These are phyloP conservation scores for Drosophila guanche DNA, from an alignment of 1,140 invertebrate species.

Conservation along the genomic window DNA sequence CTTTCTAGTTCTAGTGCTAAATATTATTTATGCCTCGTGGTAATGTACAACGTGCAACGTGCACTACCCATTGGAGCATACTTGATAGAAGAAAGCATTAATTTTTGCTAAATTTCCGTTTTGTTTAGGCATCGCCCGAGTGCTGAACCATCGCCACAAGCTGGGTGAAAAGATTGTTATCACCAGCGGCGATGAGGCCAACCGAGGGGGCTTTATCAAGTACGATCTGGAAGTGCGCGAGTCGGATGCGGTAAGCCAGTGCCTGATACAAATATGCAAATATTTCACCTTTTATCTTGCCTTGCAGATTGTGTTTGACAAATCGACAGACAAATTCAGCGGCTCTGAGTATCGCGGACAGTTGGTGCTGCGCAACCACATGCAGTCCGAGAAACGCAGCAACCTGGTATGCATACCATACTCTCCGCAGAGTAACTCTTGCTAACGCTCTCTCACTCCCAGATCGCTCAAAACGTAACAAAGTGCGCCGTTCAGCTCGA, in stretches of 20 bases:
- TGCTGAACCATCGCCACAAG: conserved; percentile 64
- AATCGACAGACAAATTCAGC: conserved; percentile 78
- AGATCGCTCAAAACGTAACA: conserved; percentile 46
- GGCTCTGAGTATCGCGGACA: conserved; percentile 45
- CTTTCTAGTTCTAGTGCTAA: no score
- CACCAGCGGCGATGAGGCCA: conserved; percentile 64
- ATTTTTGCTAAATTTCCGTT: conserved; percentile 17
- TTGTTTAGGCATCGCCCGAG: conserved; percentile 66
- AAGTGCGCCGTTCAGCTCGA: conserved; percentile 3
- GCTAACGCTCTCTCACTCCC: background rate
- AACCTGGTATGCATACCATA: conserved; percentile 63
- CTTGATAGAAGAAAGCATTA: conserved; percentile 67
- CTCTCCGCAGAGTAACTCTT: background rate
- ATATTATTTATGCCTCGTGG: no score
- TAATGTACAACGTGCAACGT: no score
- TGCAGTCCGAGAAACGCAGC: conserved; percentile 64
- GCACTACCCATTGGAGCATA: conserved; percentile 50
- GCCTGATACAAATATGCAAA: background rate
- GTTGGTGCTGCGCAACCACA: conserved; percentile 53
- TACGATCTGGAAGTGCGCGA: conserved; percentile 82
- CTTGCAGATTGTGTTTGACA: conserved; percentile 73
- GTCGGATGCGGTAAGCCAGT: conserved; percentile 32
- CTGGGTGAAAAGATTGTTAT: conserved; percentile 75
- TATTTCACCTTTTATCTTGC: background rate
- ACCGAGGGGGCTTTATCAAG: conserved; percentile 64